Base-by-base conservation (phyloP, 2,888 invertebrate genomes). In the Bruchidius siliquastri region DNA sequence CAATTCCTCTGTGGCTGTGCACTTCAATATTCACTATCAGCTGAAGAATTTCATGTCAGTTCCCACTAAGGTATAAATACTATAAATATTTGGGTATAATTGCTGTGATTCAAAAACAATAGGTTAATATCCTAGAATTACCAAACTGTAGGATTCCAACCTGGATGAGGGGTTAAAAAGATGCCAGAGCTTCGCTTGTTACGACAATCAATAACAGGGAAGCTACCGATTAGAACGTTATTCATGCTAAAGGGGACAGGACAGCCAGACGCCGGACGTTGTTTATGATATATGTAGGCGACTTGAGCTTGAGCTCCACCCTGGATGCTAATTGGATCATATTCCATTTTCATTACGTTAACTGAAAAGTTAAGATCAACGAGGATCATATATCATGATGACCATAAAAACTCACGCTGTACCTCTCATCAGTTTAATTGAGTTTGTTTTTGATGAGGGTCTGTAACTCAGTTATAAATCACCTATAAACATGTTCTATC, bases 301-400 rank as follows among this genome's bases (percentile, higher is more conserved):
- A 49, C 73, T 49, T 49, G 18, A 75, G 71, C 73, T 49, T 49
- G 18, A 75, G 71, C 72, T 73, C 76, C 75, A 74, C 77, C 77
- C 74, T 78, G 75, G 74, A 75, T 72, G 75, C 79, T 80, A 81
- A 80, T 81, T 81, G 78, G 81, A 80, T 80, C 80, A 80, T 78
- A 77, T 79, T 80, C 80, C 79, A 79, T 77, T 81, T 81, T 81
- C 80, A 81, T 81, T 80, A 80, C 73, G 76, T 76, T 81, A 81
- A 81, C 80, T 80, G 81, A 79, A 81, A 81, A 80, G 79, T 81
- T 80, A 78, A 80, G 78, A 80, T 77, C 77, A 79, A 77, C 73
- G 69, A 0, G 69, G 13, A 26, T 26, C 22, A n/a, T 69, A 69
- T 69, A 69, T 69, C 69, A 69, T 49, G 49, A 49, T 49, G 49